phyloP scores from a whole-genome alignment of 2,797 vertebrate species.

The Cetoscarus ocellatus region DNA sequence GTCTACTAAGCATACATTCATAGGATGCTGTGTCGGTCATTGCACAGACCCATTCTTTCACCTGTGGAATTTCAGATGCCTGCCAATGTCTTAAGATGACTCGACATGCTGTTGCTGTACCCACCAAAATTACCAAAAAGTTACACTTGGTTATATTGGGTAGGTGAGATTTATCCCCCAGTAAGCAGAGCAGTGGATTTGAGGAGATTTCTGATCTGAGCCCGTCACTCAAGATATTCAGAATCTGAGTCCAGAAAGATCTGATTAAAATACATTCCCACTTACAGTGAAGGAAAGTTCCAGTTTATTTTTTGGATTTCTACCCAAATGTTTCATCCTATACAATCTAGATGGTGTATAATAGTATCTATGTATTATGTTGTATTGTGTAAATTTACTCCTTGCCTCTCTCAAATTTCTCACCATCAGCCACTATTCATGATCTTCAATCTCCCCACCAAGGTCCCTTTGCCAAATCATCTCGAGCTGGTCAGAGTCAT shows the following conservation, averaged over 20 bases:
- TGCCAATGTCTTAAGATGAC: not conserved
- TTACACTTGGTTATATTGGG: too few relatives aligned
- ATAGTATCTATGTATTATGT: too few relatives aligned
- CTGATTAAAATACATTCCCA: not conserved
- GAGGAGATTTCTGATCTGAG: not conserved
- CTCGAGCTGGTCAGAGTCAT: too few relatives aligned
- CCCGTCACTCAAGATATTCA: not conserved
- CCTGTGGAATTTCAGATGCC: not conserved
- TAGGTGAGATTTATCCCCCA: not conserved
- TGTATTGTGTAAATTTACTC: too few relatives aligned
- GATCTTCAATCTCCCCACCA: not conserved
- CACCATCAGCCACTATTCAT: not conserved
- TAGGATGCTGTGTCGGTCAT: too few relatives aligned
- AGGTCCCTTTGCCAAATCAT: not conserved
- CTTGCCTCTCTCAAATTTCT: too few relatives aligned
- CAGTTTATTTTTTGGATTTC: not conserved
- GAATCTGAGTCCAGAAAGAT: not conserved
- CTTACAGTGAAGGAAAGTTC: not conserved
- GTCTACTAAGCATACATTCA: too few relatives aligned
- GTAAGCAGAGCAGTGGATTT: too few relatives aligned
- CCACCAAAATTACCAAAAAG: too few relatives aligned
- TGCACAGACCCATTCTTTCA: not conserved
- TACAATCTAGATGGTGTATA: not conserved
- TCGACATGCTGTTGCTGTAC: not conserved
- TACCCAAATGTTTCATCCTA: not conserved